phyloP scores from a whole-genome alignment of 2,797 vertebrate genomes.

The Acipenser ruthenus region DNA sequence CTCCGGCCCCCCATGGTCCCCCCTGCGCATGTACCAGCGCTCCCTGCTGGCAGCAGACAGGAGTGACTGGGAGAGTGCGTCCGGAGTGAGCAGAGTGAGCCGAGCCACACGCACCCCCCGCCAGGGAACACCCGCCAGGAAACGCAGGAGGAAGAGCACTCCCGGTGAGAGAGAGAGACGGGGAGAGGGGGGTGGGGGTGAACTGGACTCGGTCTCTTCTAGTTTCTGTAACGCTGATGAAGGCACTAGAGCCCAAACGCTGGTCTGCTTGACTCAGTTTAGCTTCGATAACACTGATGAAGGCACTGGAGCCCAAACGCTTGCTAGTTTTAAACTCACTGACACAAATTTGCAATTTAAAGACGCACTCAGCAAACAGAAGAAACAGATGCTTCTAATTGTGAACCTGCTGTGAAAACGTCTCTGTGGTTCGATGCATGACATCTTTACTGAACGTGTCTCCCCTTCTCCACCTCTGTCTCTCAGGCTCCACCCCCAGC shows the following conservation, averaged over 20 bases:
- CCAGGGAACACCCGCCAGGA: constrained; percentile 28
- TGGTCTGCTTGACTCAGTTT: too few species aligned
- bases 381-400: neutral
- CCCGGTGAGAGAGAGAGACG: constrained; percentile 20
- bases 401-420: neutral
- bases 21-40: constrained; percentile 38
- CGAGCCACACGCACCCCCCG: neutral
- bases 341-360: too few species aligned
- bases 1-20: constrained; percentile 40
- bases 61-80: constrained; percentile 17
- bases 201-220: neutral
- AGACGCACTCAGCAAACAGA: neutral
- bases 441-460: neutral
- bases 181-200: too few species aligned
- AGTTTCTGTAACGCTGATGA: too few species aligned
- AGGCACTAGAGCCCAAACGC: too few species aligned
- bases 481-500: constrained; percentile 26
- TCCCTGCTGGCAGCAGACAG: constrained; percentile 32
- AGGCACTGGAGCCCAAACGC: too few species aligned
- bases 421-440: neutral
- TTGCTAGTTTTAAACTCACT: too few species aligned
- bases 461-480: neutral
- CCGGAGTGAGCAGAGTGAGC: neutral
- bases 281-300: too few species aligned
- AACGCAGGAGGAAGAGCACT: constrained; percentile 35